phyloP scores from a whole-genome alignment of 1,140 invertebrate genomes.

The Zaprionus camerounensis region DNA sequence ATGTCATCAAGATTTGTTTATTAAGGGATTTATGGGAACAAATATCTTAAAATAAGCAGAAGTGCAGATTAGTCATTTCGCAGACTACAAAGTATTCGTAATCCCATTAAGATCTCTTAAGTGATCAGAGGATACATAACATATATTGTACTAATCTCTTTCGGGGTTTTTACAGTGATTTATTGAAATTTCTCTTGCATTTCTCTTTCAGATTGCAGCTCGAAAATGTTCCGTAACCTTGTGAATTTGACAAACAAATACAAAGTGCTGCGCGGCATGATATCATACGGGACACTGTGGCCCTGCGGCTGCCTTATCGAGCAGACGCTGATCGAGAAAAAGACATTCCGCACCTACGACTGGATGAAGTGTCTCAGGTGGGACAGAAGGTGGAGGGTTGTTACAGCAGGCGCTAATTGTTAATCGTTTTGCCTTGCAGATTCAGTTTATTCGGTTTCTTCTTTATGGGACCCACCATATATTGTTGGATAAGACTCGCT shows the following conservation, averaged over 20 bases:
- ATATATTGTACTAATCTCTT: not conserved
- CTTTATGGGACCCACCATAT: slow-evolving; percentile 88
- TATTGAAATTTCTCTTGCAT: slow-evolving; percentile 14
- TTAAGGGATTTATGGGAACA: not conserved
- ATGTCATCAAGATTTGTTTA: not conserved
- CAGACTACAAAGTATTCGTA: not conserved
- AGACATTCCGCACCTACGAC: slow-evolving; percentile 85
- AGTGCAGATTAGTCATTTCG: not conserved
- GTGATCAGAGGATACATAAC: not conserved
- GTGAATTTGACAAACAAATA: slow-evolving; percentile 81
- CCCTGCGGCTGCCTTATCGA: slow-evolving; percentile 85
- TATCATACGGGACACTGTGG: slow-evolving; percentile 87
- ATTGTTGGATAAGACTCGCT: slow-evolving; percentile 87
- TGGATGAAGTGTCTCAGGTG: slow-evolving; percentile 84
- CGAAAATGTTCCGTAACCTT: slow-evolving; percentile 74
- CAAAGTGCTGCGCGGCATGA: slow-evolving; percentile 87
- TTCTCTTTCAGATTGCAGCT: slow-evolving; percentile 25
- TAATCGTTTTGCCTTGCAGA: slow-evolving; percentile 66
- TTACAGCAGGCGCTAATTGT: slow-evolving; percentile 9
- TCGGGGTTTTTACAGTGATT: not conserved
- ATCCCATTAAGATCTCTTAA: not conserved
- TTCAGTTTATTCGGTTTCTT: slow-evolving; percentile 87
- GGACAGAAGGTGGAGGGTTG: slow-evolving; percentile 25
- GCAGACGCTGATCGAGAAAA: slow-evolving; percentile 86
- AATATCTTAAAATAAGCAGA: not conserved